Percentiles rank a stretch among this genome's conserved stretches.
These are phyloP conservation scores for Metallyticus violacea DNA, from an alignment of 2,888 invertebrate genomes.

Conservation along the genomic window DNA sequence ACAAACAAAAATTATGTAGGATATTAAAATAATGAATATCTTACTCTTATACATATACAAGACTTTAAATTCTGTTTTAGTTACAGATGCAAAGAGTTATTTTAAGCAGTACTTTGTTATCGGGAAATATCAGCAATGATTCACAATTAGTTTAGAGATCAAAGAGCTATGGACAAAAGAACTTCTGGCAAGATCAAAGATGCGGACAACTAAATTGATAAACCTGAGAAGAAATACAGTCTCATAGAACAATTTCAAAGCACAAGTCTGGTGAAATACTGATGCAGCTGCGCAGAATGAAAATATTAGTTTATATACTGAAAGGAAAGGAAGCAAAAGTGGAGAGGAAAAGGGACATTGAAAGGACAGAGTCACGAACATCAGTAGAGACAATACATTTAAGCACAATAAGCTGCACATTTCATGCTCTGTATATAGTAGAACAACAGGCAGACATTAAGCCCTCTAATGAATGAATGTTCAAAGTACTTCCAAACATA, in stretches of 20 bases:
- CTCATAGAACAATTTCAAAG: too few relatives aligned
- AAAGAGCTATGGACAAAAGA: neutral
- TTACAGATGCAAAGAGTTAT: neutral
- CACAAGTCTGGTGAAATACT: neutral
- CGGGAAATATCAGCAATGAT: neutral
- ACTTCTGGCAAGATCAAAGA: too few relatives aligned
- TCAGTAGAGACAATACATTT: neutral
- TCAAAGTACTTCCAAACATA: too few relatives aligned
- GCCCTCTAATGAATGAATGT: too few relatives aligned
- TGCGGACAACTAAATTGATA: too few relatives aligned
- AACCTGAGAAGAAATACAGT: neutral
- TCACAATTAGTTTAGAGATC: neutral
- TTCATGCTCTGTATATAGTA: too few relatives aligned
- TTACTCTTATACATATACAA: too few relatives aligned
- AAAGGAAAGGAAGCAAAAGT: neutral
- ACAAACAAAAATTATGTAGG: too few relatives aligned
- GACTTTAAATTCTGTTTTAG: too few relatives aligned
- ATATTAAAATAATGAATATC: too few relatives aligned
- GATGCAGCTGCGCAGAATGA: neutral
- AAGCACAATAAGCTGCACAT: neutral
- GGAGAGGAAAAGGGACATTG: neutral
- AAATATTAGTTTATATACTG: neutral
- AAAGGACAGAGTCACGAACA: neutral
- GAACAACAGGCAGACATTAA: too few relatives aligned
- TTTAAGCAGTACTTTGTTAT: neutral